Base-by-base conservation (phyloP, 2,113 vertebrate species). In the Indicator maculatus region DNA sequence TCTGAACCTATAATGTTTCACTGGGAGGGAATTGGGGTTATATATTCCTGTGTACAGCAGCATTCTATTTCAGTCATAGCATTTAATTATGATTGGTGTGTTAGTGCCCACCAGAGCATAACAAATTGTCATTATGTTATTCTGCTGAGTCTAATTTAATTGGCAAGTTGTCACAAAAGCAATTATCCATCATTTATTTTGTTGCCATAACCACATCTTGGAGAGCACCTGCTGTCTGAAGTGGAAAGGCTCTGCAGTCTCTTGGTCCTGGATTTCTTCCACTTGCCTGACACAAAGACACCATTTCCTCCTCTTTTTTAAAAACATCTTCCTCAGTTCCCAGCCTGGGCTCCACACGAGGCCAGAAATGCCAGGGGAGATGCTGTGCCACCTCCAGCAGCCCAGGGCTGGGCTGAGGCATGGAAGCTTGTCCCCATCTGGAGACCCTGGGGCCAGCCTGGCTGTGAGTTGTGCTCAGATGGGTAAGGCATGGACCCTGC, bases 91-190 rank as follows among this genome's bases (percentile, higher is more conserved):
- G 98, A 99, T 98, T 98, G 98, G 98, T 99, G 98, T 99, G 98
- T 98, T 98, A 98, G 98, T 98, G 98, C 98, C 98, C 98, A 98
- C 98, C 97, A 97, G 98, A 99, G 98, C 98, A 98, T 98, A 98
- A 98, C 98, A 99, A 99, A 99, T 99, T 98, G 98, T 98, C 98
- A 98, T 99, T 99, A 99, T 99, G 98, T 98, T 98, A 98, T 99
- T 99, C 98, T 98, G 98, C 98, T 98, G 98, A 98, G 98, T 98
- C 98, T 99, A 99, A 99, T 99, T 99, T 98, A 99, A 99, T 99
- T 99, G 98, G 98, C 98, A 99, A 98, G 98, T 99, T 99, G 98
- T 99, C 98, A 99, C 98, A 99, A 99, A 99, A 98, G 98, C 98
- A 99, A 99, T 99, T 99, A 99, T 98, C 98, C 98, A 97, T 98